phyloP scores from a whole-genome alignment of 2,888 invertebrate genomes.

The Brachycybe producta region DNA sequence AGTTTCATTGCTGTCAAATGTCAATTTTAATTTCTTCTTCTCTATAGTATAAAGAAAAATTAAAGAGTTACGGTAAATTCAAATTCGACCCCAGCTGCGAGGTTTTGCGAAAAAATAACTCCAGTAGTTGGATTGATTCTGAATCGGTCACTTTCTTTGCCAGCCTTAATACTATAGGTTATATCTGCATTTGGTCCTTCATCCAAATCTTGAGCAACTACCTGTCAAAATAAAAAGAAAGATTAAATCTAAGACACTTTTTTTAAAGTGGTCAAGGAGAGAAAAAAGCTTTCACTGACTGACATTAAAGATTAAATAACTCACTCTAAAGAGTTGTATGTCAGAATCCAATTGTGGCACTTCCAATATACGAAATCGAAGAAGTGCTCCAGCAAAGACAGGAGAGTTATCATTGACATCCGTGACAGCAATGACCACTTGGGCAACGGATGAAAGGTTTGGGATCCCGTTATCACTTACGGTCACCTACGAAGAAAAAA shows the following conservation, averaged over 20 bases:
- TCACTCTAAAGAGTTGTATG: conserved; percentile 25
- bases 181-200: conserved; percentile 63
- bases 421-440: conserved; percentile 29
- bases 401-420: conserved; percentile 20
- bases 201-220: conserved; percentile 71
- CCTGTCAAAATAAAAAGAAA: conserved; percentile 34
- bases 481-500: conserved; percentile 28
- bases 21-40: conserved; percentile 23
- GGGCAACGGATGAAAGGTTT: conserved; percentile 30
- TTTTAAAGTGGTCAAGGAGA: conserved; percentile 22
- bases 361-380: conserved; percentile 48
- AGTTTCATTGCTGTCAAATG: conserved; percentile 19
- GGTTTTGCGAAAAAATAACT: conserved; percentile 60
- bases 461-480: conserved; percentile 34
- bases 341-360: conserved; percentile 21
- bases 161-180: conserved; percentile 62
- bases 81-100: conserved; percentile 53
- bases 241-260: neutral
- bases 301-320: neutral
- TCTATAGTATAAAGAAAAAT: conserved; percentile 19
- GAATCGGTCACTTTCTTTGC: conserved; percentile 63
- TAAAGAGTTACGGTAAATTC: conserved; percentile 45
- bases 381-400: conserved; percentile 13
- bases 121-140: conserved; percentile 70
- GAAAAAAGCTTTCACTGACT: neutral